Evolutionary conservation across 2,888 invertebrate species (phyloP).

Genomic region (Lithophane socia): DNA sequence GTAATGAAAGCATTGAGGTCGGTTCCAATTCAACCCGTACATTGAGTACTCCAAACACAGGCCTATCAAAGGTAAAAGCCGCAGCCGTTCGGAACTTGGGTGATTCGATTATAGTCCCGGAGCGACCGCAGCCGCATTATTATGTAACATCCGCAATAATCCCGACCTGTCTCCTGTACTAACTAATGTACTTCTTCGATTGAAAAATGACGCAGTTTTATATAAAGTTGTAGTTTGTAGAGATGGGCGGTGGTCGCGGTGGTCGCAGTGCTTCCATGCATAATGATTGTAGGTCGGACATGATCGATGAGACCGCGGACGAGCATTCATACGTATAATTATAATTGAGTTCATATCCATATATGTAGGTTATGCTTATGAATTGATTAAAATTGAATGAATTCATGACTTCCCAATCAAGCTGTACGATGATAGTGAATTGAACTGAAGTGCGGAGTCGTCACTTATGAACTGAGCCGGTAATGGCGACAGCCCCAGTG

Average conservation of each 20-base stretch:
- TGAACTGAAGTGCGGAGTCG: constrained; percentile 32
- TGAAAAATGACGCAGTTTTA: constrained; percentile 43
- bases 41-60: constrained; percentile 47
- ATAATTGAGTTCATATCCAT: constrained; percentile 3
- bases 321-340: constrained; percentile 20
- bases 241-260: constrained; percentile 1
- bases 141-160: constrained; percentile 80
- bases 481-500: constrained; percentile 68
- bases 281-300: constrained; percentile 1
- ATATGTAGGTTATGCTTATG: neutral
- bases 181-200: constrained; percentile 38
- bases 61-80: constrained; percentile 31
- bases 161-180: constrained; percentile 49
- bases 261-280: neutral
- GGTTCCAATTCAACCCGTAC: constrained; percentile 72
- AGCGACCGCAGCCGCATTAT: constrained; percentile 76
- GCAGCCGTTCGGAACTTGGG: constrained; percentile 32
- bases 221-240: constrained; percentile 28
- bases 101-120: constrained; percentile 66
- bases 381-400: constrained; percentile 17
- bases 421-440: constrained; percentile 11
- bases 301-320: constrained; percentile 26
- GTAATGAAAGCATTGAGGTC: constrained; percentile 78
- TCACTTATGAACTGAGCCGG: constrained; percentile 50
- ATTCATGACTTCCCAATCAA: constrained; percentile 14